phyloP scores from a whole-genome alignment of 2,113 vertebrate genomes.

The Sisor rabdophorus region DNA sequence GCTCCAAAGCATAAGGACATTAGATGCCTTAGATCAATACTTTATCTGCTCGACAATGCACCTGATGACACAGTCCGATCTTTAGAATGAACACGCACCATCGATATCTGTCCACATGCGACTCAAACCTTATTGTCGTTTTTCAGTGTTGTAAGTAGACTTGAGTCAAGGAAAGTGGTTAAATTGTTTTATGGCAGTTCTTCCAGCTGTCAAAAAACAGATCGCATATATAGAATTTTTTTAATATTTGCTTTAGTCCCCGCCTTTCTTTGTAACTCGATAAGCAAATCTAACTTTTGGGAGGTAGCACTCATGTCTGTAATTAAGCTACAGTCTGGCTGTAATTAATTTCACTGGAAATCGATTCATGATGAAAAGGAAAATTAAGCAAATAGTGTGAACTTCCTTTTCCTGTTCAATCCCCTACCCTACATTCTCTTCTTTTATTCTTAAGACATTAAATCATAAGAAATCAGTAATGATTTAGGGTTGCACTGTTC shows the following conservation, averaged over 20 bases:
- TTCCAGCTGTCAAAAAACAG: conserved; percentile 2
- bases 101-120: background rate
- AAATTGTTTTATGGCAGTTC: background rate
- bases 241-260: conserved; percentile 76
- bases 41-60: background rate
- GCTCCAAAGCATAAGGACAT: background rate
- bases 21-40: background rate
- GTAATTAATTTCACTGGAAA: conserved; percentile 88
- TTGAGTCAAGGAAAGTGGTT: background rate
- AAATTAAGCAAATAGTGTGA: conserved; percentile 77
- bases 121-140: background rate
- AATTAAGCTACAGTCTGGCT: conserved; percentile 75
- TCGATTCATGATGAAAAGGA: conserved; percentile 83
- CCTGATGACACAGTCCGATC: background rate
- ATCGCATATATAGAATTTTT: conserved; percentile 42
- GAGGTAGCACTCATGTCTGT: conserved; percentile 77
- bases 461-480: conserved; percentile 64
- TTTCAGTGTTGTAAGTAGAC: background rate
- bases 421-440: conserved; percentile 48
- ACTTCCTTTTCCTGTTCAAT: background rate
- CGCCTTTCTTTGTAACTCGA: conserved; percentile 77
- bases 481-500: conserved; percentile 29
- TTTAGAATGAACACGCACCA: background rate
- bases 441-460: conserved; percentile 42
- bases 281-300: conserved; percentile 81